Conservation (phyloP, 2,113 vertebrate species). For the Pangasianodon gigas region DNA sequence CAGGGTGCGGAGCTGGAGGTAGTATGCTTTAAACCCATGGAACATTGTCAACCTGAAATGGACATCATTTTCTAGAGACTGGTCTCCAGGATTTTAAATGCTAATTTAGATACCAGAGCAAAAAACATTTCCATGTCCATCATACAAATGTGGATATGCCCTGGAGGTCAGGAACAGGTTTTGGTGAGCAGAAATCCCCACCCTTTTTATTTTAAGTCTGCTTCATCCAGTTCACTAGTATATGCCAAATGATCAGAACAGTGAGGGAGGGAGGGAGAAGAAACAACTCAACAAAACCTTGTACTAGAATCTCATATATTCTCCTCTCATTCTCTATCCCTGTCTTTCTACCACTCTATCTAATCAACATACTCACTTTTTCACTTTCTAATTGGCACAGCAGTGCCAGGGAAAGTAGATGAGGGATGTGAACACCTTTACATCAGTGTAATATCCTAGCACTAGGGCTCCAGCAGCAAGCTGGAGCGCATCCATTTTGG, state of each 20-base stretch:
- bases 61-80: slow-evolving; percentile 61
- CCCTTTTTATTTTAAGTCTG: too few species aligned
- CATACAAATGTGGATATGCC: slow-evolving; percentile 60
- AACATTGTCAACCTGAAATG: slow-evolving; percentile 69
- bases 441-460: too few species aligned
- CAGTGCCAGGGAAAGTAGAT: too few species aligned
- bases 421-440: too few species aligned
- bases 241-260: neutral
- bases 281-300: neutral
- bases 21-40: too few species aligned
- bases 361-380: too few species aligned
- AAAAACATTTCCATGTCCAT: slow-evolving; percentile 65
- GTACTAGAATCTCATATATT: neutral
- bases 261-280: too few species aligned
- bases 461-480: slow-evolving; percentile 6
- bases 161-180: slow-evolving; percentile 44
- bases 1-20: too few species aligned
- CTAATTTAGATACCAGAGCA: slow-evolving; percentile 67
- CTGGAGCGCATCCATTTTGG: too few species aligned
- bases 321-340: neutral
- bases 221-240: neutral
- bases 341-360: too few species aligned
- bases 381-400: too few species aligned
- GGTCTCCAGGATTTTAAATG: slow-evolving; percentile 65
- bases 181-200: slow-evolving; percentile 38